Percentiles rank a stretch among this genome's conserved stretches.
phyloP scores from a whole-genome alignment of 1,140 invertebrate genomes.

The Uloborus diversus region DNA sequence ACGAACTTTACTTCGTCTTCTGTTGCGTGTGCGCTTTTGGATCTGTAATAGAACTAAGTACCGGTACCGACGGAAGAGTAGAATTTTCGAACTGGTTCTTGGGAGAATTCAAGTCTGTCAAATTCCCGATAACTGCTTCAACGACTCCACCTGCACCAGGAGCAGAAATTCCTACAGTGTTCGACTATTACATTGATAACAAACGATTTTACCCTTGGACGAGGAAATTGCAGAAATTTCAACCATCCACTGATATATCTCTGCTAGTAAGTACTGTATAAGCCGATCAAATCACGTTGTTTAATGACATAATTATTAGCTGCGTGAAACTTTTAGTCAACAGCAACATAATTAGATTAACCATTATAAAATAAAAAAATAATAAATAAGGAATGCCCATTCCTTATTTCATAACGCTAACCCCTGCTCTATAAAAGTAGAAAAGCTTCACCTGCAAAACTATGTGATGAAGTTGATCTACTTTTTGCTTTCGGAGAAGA shows the following conservation, averaged over 20 bases:
- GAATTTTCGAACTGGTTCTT: conserved; percentile 98
- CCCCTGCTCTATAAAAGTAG: too few species aligned
- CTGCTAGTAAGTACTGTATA: conserved; percentile 74
- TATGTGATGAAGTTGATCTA: too few species aligned
- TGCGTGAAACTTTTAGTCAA: too few species aligned
- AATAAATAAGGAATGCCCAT: not conserved
- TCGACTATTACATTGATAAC: conserved; percentile 94
- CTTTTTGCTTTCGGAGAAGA: too few species aligned
- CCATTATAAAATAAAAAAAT: too few species aligned
- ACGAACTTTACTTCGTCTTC: conserved; percentile 96
- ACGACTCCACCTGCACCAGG: not conserved
- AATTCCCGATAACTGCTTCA: conserved; percentile 76
- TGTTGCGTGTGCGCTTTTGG: conserved; percentile 96
- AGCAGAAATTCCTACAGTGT: conserved; percentile 74
- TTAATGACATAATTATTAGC: too few species aligned
- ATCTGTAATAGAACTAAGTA: conserved; percentile 77
- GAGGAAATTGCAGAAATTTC: conserved; percentile 87
- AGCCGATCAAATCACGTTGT: not conserved
- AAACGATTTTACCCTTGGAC: conserved; percentile 91
- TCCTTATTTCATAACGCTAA: not conserved
- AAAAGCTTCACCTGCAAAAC: too few species aligned
- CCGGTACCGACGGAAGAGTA: conserved; percentile 82
- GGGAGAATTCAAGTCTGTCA: conserved; percentile 94
- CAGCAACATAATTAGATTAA: too few species aligned
- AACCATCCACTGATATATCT: conserved; percentile 89